A percentile compares a stretch with the other conserved stretches of the same genome.
These are phyloP conservation scores for Ifrita kowaldi DNA, from an alignment of 2,113 vertebrate species.

Conservation along the genomic window DNA sequence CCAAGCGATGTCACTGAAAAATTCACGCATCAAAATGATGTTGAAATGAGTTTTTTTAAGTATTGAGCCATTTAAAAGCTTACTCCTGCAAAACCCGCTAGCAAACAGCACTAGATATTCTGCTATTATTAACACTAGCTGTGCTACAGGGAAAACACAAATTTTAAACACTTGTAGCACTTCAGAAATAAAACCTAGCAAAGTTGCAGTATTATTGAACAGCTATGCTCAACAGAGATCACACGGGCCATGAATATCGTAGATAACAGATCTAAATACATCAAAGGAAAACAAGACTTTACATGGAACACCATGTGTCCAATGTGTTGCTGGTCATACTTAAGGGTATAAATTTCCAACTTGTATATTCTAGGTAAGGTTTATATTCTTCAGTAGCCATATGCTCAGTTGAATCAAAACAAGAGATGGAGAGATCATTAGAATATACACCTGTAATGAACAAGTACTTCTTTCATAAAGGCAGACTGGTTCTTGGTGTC, in stretches of 20 bases:
- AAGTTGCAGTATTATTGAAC: not conserved
- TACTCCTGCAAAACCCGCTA: not conserved
- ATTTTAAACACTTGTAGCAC: not conserved
- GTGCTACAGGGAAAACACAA: not conserved
- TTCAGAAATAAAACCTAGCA: not conserved
- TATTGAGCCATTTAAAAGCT: not conserved
- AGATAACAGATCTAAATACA: not conserved
- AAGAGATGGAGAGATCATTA: not conserved
- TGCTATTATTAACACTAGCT: not conserved
- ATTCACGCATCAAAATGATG: not conserved
- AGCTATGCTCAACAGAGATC: not conserved
- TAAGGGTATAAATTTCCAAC: not conserved
- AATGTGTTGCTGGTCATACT: not conserved
- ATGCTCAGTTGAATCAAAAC: not conserved
- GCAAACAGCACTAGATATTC: not conserved
- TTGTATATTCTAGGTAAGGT: not conserved
- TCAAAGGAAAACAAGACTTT: not conserved
- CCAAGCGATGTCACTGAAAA: not conserved
- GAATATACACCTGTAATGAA: not conserved
- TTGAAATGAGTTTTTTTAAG: not conserved
- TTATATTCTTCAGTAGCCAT: not conserved
- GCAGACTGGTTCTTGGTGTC: not conserved
- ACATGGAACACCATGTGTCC: not conserved
- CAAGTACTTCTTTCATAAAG: not conserved
- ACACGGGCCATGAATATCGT: fast-evolving